These are phyloP conservation scores for Mactra quadrangularis DNA, from an alignment of 1,140 invertebrate species.

Conservation along the genomic window DNA sequence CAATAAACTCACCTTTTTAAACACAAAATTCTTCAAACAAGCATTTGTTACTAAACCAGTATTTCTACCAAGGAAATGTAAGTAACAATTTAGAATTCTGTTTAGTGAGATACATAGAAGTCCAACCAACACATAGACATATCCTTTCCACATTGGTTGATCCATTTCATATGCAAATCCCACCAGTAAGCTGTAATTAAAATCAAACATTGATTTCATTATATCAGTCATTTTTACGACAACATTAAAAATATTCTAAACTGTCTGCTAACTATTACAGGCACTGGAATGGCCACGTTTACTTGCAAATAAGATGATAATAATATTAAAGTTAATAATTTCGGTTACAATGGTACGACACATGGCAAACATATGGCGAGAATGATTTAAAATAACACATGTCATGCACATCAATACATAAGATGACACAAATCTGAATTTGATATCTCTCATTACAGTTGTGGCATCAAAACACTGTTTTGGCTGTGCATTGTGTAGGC, in stretches of 20 bases:
- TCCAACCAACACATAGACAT: conserved; percentile 22
- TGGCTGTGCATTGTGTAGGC: too few relatives aligned
- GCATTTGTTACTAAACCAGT: not conserved
- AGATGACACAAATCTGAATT: too few relatives aligned
- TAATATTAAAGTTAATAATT: not conserved
- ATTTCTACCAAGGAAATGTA: not conserved
- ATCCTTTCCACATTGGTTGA: conserved; percentile 32
- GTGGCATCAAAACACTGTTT: too few relatives aligned
- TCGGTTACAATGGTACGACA: not conserved
- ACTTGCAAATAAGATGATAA: not conserved
- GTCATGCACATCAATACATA: too few relatives aligned
- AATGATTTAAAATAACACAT: too few relatives aligned
- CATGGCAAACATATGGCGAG: not conserved
- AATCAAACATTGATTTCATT: not conserved
- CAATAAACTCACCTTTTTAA: conserved; percentile 25
- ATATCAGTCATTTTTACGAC: not conserved
- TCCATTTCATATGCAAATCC: conserved; percentile 14
- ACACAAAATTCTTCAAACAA: conserved; percentile 5
- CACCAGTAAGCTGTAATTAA: conserved; percentile 15
- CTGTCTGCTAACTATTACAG: not conserved
- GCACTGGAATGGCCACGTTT: not conserved
- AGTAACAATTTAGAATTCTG: not conserved
- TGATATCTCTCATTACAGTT: too few relatives aligned
- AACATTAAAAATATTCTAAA: not conserved
- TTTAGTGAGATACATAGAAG: not conserved